Base-by-base conservation (phyloP, 2,113 vertebrate species). In the Sorex araneus region DNA sequence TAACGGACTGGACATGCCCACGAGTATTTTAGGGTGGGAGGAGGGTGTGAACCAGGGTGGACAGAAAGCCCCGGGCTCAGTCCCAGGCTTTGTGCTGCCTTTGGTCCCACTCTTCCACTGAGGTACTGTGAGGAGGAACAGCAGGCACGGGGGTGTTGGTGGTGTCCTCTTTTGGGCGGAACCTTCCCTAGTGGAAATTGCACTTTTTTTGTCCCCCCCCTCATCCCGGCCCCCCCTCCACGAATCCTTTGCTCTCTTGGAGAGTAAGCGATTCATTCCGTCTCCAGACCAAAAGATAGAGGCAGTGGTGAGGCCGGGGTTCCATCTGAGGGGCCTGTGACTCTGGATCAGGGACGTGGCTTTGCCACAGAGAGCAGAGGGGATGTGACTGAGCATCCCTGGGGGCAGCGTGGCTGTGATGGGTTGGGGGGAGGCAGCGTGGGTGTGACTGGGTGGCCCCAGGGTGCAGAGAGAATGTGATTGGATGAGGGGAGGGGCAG, bases 101-200 rank as follows among this genome's bases (percentile, higher is more conserved):
- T 54, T 40, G 15, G 36, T 21, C 9, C 78, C 87, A 69, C 28
- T 74, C 36, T 71, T 80, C 94, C 66, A 93, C 73, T 87, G 77
- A 95, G 96, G 95, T 96, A 96, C 74, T 83, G 89, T 78, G 36
- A 95, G 57, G 89, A 64, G 81, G 77, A 63, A 47, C 43, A 32
- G n/a, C 43, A 32, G n/a, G 9, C 60, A 19, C 15, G 11, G 32
- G 15, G 7, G 64, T 10, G 28, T 66, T 8, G 63, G 25, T 19
- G 15, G 32, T 10, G 9, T 70, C 19, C 12, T 10, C 23, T 54
- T 57, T 82, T 43, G 92, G 89, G 79, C 54, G 69, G 76, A 28
- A 57, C 74, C 73, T 90, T 94, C 87, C 94, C 87, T 84, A 43
- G 8, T 74, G 90, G 87, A 95, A 96, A 92, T 96, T 95, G 94